phyloP scores from a whole-genome alignment of 2,113 vertebrate genomes.

The Ploceus nigricollis region DNA sequence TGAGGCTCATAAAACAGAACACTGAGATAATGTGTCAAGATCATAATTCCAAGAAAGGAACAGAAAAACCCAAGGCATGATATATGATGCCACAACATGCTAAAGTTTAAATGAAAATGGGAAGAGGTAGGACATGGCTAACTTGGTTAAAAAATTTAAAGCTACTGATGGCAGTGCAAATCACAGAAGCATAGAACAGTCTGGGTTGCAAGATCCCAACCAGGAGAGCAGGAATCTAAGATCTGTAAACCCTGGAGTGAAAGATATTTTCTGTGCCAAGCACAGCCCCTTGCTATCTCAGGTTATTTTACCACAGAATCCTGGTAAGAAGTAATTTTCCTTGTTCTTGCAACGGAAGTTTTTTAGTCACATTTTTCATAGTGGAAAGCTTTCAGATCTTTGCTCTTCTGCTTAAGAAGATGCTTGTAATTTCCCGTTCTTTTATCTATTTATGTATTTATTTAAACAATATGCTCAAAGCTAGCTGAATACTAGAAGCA shows the following conservation, averaged over 20 bases:
- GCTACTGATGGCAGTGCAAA: background rate
- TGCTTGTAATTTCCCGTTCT: background rate
- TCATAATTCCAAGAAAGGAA: background rate
- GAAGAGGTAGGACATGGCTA: background rate
- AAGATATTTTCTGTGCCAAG: background rate
- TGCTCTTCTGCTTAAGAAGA: background rate
- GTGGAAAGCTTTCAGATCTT: background rate
- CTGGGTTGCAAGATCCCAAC: background rate
- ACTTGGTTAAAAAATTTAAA: background rate
- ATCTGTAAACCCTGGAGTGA: background rate
- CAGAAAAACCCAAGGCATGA: background rate
- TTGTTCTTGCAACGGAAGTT: background rate
- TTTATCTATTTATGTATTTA: background rate
- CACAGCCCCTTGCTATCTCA: background rate
- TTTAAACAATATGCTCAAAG: background rate
- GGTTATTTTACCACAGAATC: background rate
- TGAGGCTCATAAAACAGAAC: background rate
- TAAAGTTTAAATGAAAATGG: background rate
- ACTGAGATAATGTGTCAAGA: background rate
- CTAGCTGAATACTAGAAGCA: background rate
- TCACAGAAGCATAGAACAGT: background rate
- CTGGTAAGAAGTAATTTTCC: background rate
- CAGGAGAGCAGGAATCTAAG: background rate
- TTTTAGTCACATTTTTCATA: background rate
- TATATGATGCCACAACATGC: background rate